phyloP scores from a whole-genome alignment of 2,888 invertebrate genomes.

The Hypomecis atomaria region DNA sequence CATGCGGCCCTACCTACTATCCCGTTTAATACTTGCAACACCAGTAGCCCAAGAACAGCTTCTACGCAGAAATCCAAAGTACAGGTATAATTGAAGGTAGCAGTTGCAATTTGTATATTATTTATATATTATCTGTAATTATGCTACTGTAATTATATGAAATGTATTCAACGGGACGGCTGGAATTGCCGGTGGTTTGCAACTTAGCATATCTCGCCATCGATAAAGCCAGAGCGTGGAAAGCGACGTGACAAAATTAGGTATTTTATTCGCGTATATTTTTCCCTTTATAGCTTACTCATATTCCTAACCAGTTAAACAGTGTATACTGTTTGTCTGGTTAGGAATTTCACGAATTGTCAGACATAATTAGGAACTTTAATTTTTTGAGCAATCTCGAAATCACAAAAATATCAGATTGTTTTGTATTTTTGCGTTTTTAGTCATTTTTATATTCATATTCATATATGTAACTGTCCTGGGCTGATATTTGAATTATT shows the following conservation, averaged over 20 bases:
- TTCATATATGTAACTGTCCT: too few species aligned
- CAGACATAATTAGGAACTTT: too few species aligned
- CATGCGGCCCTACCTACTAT: conserved; percentile 17
- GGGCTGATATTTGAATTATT: too few species aligned
- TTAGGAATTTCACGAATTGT: too few species aligned
- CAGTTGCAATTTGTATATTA: conserved; percentile 69
- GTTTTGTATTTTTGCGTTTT: too few species aligned
- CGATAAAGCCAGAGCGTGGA: conserved; percentile 30
- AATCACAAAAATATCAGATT: too few species aligned
- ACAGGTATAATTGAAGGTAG: conserved; percentile 59
- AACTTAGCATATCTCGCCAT: conserved; percentile 55
- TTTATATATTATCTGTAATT: conserved; percentile 70
- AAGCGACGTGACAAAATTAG: background rate
- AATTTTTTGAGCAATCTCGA: too few species aligned
- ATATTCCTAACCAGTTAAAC: too few species aligned
- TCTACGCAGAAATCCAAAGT: conserved; percentile 44
- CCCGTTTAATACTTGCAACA: conserved; percentile 27
- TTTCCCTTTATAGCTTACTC: too few species aligned
- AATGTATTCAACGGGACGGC: conserved; percentile 53
- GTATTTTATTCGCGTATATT: too few species aligned
- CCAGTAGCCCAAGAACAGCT: conserved; percentile 33
- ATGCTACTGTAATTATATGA: conserved; percentile 56
- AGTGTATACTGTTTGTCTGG: too few species aligned
- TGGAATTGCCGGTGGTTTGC: conserved; percentile 30
- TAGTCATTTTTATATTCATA: too few species aligned